These are phyloP conservation scores for Megaceryle maxima DNA, from an alignment of 2,113 vertebrate species.

Conservation along the genomic window DNA sequence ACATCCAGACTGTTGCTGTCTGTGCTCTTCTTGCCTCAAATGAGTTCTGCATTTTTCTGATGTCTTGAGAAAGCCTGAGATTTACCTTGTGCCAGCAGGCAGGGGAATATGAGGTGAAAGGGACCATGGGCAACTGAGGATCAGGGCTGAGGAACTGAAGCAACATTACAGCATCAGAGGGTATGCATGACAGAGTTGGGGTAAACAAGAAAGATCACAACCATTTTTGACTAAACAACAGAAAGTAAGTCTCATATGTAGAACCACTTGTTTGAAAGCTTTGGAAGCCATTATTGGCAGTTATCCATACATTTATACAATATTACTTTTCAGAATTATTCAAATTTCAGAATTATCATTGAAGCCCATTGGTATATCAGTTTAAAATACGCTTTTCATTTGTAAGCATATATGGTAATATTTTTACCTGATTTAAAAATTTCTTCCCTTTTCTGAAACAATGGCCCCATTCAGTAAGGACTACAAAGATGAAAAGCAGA, in stretches of 20 bases:
- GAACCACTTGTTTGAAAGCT: background rate
- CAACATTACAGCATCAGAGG: background rate
- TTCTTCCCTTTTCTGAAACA: slow-evolving; percentile 15
- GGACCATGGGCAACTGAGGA: background rate
- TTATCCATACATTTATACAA: background rate
- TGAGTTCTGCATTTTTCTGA: background rate
- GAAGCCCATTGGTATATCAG: background rate
- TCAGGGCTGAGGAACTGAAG: background rate
- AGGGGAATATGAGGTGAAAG: background rate
- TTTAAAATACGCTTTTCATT: background rate
- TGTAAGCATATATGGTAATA: background rate
- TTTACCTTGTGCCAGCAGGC: background rate
- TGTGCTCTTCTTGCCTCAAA: background rate
- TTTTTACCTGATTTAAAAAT: background rate
- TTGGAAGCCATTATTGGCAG: background rate
- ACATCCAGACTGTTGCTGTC: background rate
- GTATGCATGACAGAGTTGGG: background rate
- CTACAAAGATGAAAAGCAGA: slow-evolving; percentile 19
- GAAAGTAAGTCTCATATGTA: background rate
- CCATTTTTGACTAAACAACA: background rate
- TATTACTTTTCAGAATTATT: background rate
- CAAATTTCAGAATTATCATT: background rate
- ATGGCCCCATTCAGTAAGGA: background rate
- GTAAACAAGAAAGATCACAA: background rate
- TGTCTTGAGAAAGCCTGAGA: background rate